phyloP scores from a whole-genome alignment of 2,113 vertebrate genomes.

The Desmodus rotundus region DNA sequence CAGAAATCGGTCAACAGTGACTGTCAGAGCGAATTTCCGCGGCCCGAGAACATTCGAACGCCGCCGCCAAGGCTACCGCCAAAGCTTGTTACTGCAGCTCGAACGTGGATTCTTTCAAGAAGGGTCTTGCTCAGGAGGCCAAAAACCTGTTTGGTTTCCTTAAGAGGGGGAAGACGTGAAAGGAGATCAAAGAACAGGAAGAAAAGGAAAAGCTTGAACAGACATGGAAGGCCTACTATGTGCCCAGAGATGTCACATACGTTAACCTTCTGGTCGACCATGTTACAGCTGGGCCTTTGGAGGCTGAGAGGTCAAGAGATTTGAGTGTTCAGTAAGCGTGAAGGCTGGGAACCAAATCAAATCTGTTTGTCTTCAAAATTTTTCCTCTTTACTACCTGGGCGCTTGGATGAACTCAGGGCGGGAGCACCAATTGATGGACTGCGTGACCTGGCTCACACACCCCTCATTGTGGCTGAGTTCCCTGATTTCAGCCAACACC shows the following conservation, averaged over 20 bases:
- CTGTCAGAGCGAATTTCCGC: neutral
- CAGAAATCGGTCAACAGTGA: neutral
- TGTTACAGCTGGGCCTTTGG: neutral
- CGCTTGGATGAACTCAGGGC: neutral
- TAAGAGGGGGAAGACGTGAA: neutral
- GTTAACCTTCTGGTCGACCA: neutral
- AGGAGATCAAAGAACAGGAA: neutral
- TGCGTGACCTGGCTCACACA: accelerated
- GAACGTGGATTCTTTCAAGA: neutral
- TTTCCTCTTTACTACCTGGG: neutral
- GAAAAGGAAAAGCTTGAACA: neutral
- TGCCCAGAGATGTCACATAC: accelerated
- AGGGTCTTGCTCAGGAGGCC: neutral
- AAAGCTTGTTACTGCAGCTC: neutral
- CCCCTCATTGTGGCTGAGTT: neutral
- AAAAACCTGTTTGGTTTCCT: neutral
- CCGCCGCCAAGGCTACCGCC: neutral
- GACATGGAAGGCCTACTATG: neutral
- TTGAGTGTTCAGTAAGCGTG: neutral
- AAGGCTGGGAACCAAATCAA: neutral
- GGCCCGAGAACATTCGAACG: neutral
- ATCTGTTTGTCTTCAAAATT: neutral
- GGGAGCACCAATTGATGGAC: neutral
- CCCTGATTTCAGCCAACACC: neutral
- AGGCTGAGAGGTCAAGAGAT: neutral